phyloP scores from a whole-genome alignment of 2,113 vertebrate genomes.

The Zosterops pallidus region DNA sequence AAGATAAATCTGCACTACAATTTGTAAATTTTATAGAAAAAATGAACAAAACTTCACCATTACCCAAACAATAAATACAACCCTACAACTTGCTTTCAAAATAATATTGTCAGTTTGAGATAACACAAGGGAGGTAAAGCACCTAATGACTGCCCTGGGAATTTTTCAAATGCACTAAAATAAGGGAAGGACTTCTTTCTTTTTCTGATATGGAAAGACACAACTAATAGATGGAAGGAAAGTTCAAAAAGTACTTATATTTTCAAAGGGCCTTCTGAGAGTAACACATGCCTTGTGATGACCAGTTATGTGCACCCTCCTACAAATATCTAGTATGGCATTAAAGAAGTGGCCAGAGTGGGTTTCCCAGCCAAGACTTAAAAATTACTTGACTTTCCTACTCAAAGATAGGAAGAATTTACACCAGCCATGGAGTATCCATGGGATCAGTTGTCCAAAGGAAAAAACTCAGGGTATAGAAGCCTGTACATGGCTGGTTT shows the following conservation, averaged over 20 bases:
- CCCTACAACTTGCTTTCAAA: background rate
- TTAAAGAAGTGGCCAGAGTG: background rate
- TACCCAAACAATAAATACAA: background rate
- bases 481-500: fast-evolving
- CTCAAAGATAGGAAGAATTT: background rate
- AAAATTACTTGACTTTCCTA: background rate
- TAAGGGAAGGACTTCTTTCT: background rate
- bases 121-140: background rate
- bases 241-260: background rate
- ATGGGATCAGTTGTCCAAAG: background rate
- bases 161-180: background rate
- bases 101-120: background rate
- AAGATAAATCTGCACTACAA: background rate
- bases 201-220: background rate
- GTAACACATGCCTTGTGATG: fast-evolving
- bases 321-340: background rate
- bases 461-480: background rate
- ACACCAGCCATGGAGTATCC: background rate
- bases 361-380: background rate
- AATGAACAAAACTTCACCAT: background rate
- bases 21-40: background rate
- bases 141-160: background rate
- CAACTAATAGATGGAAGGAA: background rate
- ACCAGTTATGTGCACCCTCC: background rate
- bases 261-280: background rate